phyloP scores from a whole-genome alignment of 1,140 invertebrate species.

The Drosophila pallidifrons region DNA sequence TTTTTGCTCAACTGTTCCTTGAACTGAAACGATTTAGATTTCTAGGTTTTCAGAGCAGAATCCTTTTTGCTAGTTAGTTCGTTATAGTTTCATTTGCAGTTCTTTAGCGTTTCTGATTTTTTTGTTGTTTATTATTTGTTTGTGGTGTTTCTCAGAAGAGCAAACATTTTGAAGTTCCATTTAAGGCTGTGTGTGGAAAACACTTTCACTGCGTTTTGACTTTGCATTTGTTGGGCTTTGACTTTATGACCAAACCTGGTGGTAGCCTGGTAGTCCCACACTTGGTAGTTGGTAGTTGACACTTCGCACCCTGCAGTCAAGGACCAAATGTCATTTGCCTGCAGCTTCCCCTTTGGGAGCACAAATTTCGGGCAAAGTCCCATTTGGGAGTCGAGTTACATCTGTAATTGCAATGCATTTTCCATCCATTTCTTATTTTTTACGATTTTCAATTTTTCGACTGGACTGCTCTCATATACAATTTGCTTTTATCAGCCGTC shows the following conservation, averaged over 20 bases:
- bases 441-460: background rate
- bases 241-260: slow-evolving; percentile 62
- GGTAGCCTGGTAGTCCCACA: slow-evolving; percentile 11
- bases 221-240: slow-evolving; percentile 77
- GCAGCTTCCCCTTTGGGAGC: background rate
- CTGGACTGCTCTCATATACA: slow-evolving; percentile 38
- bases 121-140: too few relatives aligned
- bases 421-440: background rate
- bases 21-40: slow-evolving; percentile 74
- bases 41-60: slow-evolving; percentile 76
- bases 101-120: slow-evolving; percentile 14
- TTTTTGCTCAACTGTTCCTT: slow-evolving; percentile 54
- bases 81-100: background rate
- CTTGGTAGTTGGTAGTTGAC: slow-evolving; percentile 2
- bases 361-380: background rate
- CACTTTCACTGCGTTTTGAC: slow-evolving; percentile 69
- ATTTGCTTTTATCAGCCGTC: slow-evolving; percentile 68
- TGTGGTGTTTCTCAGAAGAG: slow-evolving; percentile 18
- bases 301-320: slow-evolving; percentile 37
- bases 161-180: slow-evolving; percentile 9
- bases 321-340: slow-evolving; percentile 26
- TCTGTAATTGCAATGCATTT: slow-evolving; percentile 49
- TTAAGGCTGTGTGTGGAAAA: slow-evolving; percentile 16
- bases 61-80: background rate
- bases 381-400: slow-evolving; percentile 24